phyloP scores from a whole-genome alignment of 1,140 invertebrate genomes.

The Cyrtorhinus lividipennis region DNA sequence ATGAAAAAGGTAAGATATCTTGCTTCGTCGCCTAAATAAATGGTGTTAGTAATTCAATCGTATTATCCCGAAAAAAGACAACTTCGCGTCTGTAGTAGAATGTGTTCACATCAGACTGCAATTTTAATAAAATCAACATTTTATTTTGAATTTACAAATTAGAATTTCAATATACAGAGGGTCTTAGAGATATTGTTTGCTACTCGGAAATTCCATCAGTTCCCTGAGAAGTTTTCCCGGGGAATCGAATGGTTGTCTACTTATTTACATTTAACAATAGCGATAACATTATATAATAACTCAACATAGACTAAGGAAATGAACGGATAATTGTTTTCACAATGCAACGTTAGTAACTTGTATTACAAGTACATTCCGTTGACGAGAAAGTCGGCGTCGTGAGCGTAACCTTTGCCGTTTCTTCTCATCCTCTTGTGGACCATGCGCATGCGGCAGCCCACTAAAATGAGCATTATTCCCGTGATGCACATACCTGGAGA shows the following conservation, averaged over 20 bases:
- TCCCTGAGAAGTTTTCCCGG: too few relatives aligned
- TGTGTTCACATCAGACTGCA: too few relatives aligned
- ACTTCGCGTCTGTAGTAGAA: too few relatives aligned
- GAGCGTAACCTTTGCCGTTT: slow-evolving; percentile 69
- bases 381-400: slow-evolving; percentile 91
- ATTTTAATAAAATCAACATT: neutral
- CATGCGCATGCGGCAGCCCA: slow-evolving; percentile 63
- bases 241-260: too few relatives aligned
- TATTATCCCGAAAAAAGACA: too few relatives aligned
- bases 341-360: neutral
- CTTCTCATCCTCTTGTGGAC: slow-evolving; percentile 56
- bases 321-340: too few relatives aligned
- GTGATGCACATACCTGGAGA: slow-evolving; percentile 48
- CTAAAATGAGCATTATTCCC: slow-evolving; percentile 54
- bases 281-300: neutral
- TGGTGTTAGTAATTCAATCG: too few relatives aligned
- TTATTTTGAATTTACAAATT: neutral
- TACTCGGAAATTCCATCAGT: too few relatives aligned
- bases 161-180: neutral
- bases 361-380: slow-evolving; percentile 91
- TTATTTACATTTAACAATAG: neutral
- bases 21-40: too few relatives aligned
- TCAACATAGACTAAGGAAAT: neutral
- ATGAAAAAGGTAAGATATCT: too few relatives aligned
- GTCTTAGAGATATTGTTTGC: too few relatives aligned